Evolutionary conservation across 1,140 invertebrate genomes (phyloP).

Genomic region (Brachionus manjavacas): DNA sequence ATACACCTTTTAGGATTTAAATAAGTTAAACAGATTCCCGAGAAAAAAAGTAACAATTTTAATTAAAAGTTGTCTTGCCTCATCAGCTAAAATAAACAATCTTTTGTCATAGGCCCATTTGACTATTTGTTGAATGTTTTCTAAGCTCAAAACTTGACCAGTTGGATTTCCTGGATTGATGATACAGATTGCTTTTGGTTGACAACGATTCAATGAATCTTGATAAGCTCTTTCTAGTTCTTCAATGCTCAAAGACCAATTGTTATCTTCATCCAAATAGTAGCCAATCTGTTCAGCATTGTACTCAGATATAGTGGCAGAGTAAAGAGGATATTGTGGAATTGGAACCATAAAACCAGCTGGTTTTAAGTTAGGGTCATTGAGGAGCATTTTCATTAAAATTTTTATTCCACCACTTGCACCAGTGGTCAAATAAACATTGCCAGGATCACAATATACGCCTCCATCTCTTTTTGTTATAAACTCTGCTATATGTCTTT

Average conservation of each 20-base stretch:
- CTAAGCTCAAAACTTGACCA: conserved; percentile 75
- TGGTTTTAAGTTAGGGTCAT: conserved; percentile 56
- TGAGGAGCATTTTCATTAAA: conserved; percentile 58
- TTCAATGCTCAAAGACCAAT: conserved; percentile 74
- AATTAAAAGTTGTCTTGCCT: conserved; percentile 62
- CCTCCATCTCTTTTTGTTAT: conserved; percentile 76
- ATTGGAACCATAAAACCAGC: conserved; percentile 78
- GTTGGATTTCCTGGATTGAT: conserved; percentile 99
- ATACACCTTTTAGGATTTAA: conserved; percentile 62
- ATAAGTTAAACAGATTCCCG: neutral
- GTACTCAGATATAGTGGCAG: conserved; percentile 72
- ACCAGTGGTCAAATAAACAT: conserved; percentile 81
- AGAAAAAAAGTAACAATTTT: neutral
- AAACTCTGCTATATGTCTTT: conserved; percentile 83
- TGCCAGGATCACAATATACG: conserved; percentile 67
- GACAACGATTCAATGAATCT: conserved; percentile 66
- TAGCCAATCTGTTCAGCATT: conserved; percentile 67
- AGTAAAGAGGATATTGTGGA: conserved; percentile 96
- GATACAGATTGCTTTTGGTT: conserved; percentile 80
- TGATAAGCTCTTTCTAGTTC: conserved; percentile 75
- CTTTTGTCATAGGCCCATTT: conserved; percentile 82
- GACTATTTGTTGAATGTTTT: conserved; percentile 87
- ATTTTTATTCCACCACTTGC: conserved; percentile 85
- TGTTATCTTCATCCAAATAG: conserved; percentile 80
- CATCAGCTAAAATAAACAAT: conserved; percentile 86